These are phyloP conservation scores for Cochlearius cochlearius DNA, from an alignment of 2,113 vertebrate species.

Conservation along the genomic window DNA sequence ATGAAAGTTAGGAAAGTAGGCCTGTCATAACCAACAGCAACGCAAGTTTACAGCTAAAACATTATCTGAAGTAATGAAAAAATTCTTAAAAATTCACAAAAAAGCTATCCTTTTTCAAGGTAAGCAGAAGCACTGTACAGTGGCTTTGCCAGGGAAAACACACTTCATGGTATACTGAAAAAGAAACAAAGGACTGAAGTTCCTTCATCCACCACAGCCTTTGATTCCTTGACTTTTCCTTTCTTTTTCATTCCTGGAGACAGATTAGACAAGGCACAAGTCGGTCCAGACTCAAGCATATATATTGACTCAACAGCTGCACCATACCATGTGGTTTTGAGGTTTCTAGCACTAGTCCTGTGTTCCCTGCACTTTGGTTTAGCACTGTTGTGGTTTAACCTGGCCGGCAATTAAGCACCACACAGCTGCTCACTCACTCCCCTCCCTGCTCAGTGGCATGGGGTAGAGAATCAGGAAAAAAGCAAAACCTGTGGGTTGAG, in stretches of 20 bases:
- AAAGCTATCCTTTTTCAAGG: background rate
- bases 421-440: no score
- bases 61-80: background rate
- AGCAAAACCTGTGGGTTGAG: no score
- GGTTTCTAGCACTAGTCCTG: background rate
- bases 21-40: background rate
- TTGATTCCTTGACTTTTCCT: background rate
- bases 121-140: background rate
- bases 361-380: background rate
- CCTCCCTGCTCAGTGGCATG: no score
- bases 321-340: background rate
- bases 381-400: background rate
- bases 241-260: background rate
- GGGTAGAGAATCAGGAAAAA: no score
- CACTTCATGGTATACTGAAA: background rate
- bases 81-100: background rate
- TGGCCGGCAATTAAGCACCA: no score
- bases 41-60: background rate
- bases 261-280: background rate
- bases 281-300: background rate
- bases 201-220: background rate
- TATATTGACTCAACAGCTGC: background rate
- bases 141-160: background rate
- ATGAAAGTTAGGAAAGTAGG: background rate
- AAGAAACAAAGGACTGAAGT: background rate